phyloP scores from a whole-genome alignment of 2,113 vertebrate genomes.

The Eira barbara region DNA sequence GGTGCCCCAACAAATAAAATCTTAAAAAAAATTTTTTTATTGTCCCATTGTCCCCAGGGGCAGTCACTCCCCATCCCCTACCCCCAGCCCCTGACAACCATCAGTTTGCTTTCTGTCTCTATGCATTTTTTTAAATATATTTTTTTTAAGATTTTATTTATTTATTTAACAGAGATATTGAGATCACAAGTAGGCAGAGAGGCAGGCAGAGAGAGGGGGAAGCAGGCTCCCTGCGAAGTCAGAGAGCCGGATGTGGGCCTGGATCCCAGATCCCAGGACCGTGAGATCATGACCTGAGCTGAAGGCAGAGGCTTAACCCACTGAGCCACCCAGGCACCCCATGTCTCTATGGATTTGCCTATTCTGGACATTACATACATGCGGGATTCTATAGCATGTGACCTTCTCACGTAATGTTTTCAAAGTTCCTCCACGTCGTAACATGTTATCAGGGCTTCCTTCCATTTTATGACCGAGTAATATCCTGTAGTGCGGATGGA shows the following conservation, averaged over 20 bases:
- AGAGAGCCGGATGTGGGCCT: no score
- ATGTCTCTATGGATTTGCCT: background rate
- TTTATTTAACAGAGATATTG: no score
- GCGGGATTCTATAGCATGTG: background rate
- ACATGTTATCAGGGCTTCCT: background rate
- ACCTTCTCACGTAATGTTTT: background rate
- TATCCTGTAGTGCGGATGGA: background rate
- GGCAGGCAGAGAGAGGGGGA: no score
- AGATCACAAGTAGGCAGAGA: no score
- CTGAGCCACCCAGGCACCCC: no score
- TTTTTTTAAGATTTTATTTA: background rate
- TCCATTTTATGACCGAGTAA: background rate
- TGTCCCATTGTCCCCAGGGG: background rate
- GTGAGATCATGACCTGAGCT: no score
- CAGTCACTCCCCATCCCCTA: background rate
- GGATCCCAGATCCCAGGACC: no score
- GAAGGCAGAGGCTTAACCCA: no score
- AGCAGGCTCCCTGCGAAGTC: no score
- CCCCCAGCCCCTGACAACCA: background rate
- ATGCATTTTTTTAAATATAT: background rate
- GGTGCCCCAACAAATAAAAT: no score
- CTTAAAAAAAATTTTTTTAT: no score
- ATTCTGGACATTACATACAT: background rate
- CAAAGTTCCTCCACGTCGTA: background rate
- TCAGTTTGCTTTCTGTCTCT: background rate